Evolutionary conservation across 2,888 invertebrate species (phyloP).

Genomic region (Phorcus lineatus): DNA sequence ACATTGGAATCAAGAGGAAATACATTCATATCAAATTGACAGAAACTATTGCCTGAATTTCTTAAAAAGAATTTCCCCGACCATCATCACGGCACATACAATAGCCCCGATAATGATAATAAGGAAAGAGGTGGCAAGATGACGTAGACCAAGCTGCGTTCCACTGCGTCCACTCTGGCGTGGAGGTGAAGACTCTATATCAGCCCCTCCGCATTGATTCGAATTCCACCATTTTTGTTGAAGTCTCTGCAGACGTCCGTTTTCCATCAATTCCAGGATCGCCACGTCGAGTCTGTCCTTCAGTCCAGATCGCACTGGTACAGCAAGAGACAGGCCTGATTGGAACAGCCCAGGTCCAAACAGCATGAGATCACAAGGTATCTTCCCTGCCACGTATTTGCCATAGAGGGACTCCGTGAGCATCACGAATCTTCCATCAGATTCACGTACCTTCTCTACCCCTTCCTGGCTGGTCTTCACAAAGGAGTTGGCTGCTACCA

Average conservation of each 20-base stretch:
- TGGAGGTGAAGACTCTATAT: too few relatives aligned
- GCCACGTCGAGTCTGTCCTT: background rate
- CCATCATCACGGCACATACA: too few relatives aligned
- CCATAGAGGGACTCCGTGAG: background rate
- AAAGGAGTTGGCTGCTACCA: background rate
- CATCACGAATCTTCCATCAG: background rate
- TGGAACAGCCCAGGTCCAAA: background rate
- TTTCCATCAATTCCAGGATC: background rate
- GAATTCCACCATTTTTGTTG: background rate
- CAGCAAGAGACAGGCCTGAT: background rate
- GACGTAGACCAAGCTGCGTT: too few relatives aligned
- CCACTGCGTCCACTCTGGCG: too few relatives aligned
- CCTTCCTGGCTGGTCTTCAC: background rate
- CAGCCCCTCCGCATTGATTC: too few relatives aligned
- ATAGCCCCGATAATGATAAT: too few relatives aligned
- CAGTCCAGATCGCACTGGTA: background rate
- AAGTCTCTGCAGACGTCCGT: background rate
- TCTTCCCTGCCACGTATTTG: background rate
- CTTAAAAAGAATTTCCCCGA: too few relatives aligned
- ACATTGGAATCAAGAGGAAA: too few relatives aligned
- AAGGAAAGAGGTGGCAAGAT: too few relatives aligned
- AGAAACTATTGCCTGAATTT: too few relatives aligned
- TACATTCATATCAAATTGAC: too few relatives aligned
- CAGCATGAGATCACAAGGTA: background rate
- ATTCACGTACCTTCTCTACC: background rate